Evolutionary conservation across 2,888 invertebrate species (phyloP), one percentile per base, ranked within the genome.

Genomic region (Eurytoma adleriae): DNA sequence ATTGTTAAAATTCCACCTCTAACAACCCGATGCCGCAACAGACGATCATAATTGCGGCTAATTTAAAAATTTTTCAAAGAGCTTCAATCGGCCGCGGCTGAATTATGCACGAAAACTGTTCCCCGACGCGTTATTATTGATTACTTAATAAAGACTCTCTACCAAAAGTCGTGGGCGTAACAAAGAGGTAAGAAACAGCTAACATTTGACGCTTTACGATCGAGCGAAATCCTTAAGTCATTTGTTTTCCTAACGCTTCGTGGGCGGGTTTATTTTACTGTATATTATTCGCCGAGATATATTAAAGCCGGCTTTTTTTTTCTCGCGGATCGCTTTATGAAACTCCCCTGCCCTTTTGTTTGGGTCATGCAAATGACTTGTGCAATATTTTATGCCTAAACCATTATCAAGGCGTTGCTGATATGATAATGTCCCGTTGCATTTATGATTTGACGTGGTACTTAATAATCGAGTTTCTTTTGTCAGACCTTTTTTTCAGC

Each of bases 71-170:
- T 30, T 30, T 4, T 30, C 30, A 30, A 30, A 30, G 30, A 30
- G 30, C 30, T 30, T 30, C 30, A 30, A 30, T 30, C 30, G 4
- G 30, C 4, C 30, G 30, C 2, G 30, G 10, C 56, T 56, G 10
- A 27, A 30, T 24, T 27, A 13, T 18, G 40, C 10, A 62, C 16
- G 18, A 73, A 62, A 73, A 64, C 18, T n/a, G n/a, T 50, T 54
- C 27, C 24, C 30, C 14, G 13, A 57, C 52, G 10, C 67, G 20
- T 57, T 20, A 66, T 74, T 67, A 67, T 75, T 18, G 48, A 59
- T 75, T 75, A 66, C 74, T 67, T 56, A 27, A 74, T 59, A 64
- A 73, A 71, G 48, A 71, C 59, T 71, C 59, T 71, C 59, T 20
- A 12, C 16, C 16, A 7, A 30, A 64, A 10, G 20, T 30, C 52